Evolutionary conservation across 2,797 vertebrate genomes (phyloP).

Genomic region (Poeciliopsis paucimaculata): DNA sequence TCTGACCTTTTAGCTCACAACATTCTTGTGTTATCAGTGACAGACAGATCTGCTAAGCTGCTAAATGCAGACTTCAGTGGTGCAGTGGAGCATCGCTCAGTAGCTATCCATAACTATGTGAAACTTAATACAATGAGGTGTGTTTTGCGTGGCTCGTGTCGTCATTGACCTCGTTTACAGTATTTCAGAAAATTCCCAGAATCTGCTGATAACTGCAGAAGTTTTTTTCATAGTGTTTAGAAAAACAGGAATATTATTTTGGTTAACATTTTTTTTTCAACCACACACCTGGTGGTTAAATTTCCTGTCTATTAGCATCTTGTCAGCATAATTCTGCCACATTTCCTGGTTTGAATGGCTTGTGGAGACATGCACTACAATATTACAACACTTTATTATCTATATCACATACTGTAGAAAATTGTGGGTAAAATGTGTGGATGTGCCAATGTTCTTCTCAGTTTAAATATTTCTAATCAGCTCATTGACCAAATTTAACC

Average conservation of each 20-base stretch:
- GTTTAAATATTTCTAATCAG: neutral
- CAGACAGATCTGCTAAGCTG: neutral
- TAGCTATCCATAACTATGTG: neutral
- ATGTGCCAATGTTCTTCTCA: neutral
- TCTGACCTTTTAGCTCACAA: conserved; percentile 7
- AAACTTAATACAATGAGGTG: neutral
- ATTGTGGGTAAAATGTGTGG: neutral
- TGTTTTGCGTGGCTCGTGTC: neutral
- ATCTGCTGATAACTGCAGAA: conserved; percentile 3
- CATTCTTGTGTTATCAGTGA: neutral
- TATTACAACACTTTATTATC: neutral
- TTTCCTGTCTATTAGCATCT: neutral
- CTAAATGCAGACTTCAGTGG: neutral
- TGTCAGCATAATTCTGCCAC: neutral
- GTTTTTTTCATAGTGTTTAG: neutral
- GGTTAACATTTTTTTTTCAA: neutral
- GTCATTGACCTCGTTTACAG: conserved; percentile 36
- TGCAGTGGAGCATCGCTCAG: neutral
- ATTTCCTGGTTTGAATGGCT: neutral
- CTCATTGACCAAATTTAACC: neutral
- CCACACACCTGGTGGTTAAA: too few relatives aligned
- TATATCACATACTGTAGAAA: neutral
- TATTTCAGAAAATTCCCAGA: conserved; percentile 3
- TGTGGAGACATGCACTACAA: neutral
- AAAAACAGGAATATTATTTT: neutral